Evolutionary conservation across 2,797 vertebrate genomes (phyloP), one percentile per base, ranked within the genome.

Genomic region (Pantherophis vulpinus): DNA sequence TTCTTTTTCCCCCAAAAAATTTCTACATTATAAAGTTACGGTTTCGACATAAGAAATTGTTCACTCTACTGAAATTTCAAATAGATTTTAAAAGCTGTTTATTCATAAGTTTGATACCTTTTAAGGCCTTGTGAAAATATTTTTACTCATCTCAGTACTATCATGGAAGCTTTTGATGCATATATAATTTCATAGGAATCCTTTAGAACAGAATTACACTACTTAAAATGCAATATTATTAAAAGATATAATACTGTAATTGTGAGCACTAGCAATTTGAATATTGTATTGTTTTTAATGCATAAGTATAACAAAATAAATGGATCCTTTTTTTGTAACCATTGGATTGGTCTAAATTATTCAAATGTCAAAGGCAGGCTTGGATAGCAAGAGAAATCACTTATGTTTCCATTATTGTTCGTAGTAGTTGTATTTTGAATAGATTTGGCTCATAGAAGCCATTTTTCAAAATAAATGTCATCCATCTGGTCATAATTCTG

Each of bases 331-430:
- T 54, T 61, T 29, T 13, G 11, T 79, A 60, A 86, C 10, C 14
- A 8, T 32, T 74, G 10, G 11, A 7, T 32, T 87, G 23, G n/a
- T 42, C n/a, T 90, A 70, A 93, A 93, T 90, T 90, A 47, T n/a
- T 59, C 32, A 90, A 47, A 59, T 58, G 29, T n/a, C 79, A 55
- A 87, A 87, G 60, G 27, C 37, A 58, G 54, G 54, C 83, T 87
- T 56, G 54, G 61, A 91, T 89, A 96, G 97, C 97, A 97, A 97
- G 97, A 97, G 97, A 95, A 97, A 97, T 94, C 97, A 96, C 96
- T 96, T 37, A 11, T 63, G 18, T 90, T 88, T 95, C 88, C 95
- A 5, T 94, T 94, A 94, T 93, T 83, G 32, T 94, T 93, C 94
- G 59, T 93, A 60, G 93, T 93, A 91, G 94, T 91, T 0, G 0